phyloP scores from a whole-genome alignment of 1,140 invertebrate species.

The Muscidifurax raptorellus region DNA sequence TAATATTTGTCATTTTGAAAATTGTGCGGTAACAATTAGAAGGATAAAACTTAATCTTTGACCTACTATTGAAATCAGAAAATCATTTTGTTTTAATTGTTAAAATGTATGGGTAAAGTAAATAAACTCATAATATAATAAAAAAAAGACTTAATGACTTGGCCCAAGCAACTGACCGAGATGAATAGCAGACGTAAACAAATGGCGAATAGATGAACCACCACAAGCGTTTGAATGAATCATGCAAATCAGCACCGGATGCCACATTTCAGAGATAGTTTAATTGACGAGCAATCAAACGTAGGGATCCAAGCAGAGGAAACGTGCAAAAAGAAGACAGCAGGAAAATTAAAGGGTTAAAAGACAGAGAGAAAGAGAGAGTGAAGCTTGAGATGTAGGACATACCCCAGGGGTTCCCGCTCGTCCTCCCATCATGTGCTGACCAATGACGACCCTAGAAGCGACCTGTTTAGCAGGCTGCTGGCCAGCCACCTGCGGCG shows the following conservation, averaged over 20 bases:
- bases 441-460: constrained; percentile 86
- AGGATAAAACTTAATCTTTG: no score
- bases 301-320: not conserved
- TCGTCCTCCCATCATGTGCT: constrained; percentile 87
- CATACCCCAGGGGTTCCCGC: constrained; percentile 87
- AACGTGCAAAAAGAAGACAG: not conserved
- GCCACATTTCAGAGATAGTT: not conserved
- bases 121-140: not conserved
- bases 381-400: constrained; percentile 58
- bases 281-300: not conserved
- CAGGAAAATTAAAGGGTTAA: not conserved
- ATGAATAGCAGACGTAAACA: constrained; percentile 6
- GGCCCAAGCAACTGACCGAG: not conserved
- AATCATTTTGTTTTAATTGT: not conserved
- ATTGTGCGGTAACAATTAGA: no score
- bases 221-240: not conserved
- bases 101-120: not conserved
- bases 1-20: no score
- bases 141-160: not conserved
- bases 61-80: not conserved
- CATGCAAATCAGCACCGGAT: not conserved
- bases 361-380: not conserved
- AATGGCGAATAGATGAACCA: not conserved
- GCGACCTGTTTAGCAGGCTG: constrained; percentile 84
- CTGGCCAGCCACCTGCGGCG: constrained; percentile 81